Evolutionary conservation across 2,888 invertebrate genomes (phyloP).

Genomic region (Archips crataeganus): DNA sequence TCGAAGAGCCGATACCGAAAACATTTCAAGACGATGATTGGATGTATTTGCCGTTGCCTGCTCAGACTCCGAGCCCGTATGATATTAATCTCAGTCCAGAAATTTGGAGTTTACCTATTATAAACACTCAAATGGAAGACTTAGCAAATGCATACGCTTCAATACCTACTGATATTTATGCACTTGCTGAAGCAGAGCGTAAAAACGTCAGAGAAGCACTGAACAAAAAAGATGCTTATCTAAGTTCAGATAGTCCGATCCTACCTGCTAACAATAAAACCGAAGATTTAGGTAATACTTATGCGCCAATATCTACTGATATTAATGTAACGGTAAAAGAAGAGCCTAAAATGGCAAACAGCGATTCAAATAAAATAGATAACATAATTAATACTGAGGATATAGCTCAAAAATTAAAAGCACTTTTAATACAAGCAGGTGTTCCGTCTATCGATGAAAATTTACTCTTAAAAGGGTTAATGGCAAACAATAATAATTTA

Average conservation of each 20-base stretch:
- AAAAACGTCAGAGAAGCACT: background rate
- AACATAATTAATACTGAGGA: constrained; percentile 53
- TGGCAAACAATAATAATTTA: constrained; percentile 53
- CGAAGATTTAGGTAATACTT: constrained; percentile 45
- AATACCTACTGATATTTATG: constrained; percentile 4
- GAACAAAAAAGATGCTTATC: constrained; percentile 11
- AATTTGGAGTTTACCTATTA: constrained; percentile 32
- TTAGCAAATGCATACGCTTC: constrained; percentile 45
- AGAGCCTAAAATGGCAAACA: background rate
- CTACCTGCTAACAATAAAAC: constrained; percentile 19
- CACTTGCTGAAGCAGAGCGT: constrained; percentile 6
- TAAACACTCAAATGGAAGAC: constrained; percentile 37
- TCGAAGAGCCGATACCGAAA: constrained; percentile 66
- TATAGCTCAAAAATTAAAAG: constrained; percentile 67
- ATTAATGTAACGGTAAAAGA: constrained; percentile 5
- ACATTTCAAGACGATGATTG: constrained; percentile 75
- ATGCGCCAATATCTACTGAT: constrained; percentile 34
- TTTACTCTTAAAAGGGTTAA: constrained; percentile 65
- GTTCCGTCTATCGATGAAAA: constrained; percentile 67
- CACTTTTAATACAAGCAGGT: constrained; percentile 67
- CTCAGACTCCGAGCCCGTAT: constrained; percentile 30
- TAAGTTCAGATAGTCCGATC: constrained; percentile 21
- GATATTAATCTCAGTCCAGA: constrained; percentile 37
- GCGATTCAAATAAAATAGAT: constrained; percentile 4
- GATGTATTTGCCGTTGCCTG: constrained; percentile 75